phyloP scores from a whole-genome alignment of 1,140 invertebrate species.

The Himalopsyche phryganea region DNA sequence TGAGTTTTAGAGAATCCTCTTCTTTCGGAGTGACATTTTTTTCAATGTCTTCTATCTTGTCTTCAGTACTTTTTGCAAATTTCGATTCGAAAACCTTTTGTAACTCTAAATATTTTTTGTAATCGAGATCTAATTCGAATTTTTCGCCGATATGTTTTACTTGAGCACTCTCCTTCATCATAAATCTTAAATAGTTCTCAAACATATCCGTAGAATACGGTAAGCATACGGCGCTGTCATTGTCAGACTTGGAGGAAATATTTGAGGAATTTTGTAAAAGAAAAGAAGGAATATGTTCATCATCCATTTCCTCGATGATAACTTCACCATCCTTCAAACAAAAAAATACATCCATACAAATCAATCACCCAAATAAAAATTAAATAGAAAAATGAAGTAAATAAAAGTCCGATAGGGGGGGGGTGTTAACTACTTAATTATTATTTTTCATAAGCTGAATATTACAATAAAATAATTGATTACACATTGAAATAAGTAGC shows the following conservation, averaged over 20 bases:
- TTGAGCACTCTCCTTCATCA: slow-evolving; percentile 4
- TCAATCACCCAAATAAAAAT: slow-evolving; percentile 2
- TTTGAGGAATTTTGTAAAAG: slow-evolving; percentile 20
- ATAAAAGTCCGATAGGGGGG: slow-evolving; percentile 5
- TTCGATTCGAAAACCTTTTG: slow-evolving; percentile 26
- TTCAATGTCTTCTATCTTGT: neutral
- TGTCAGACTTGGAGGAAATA: slow-evolving; percentile 36
- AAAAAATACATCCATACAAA: slow-evolving; percentile 38
- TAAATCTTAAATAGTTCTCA: slow-evolving; percentile 19
- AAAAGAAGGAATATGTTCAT: slow-evolving; percentile 46
- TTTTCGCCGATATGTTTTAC: neutral
- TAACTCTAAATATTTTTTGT: slow-evolving; percentile 26
- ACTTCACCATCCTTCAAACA: slow-evolving; percentile 54
- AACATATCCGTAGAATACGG: slow-evolving; percentile 19
- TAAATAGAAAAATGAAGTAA: neutral
- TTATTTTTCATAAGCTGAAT: neutral
- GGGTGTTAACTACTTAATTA: neutral
- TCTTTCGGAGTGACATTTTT: neutral
- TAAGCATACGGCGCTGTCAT: slow-evolving; percentile 5
- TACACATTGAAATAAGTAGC: neutral
- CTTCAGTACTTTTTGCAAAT: neutral
- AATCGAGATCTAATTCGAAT: slow-evolving; percentile 9
- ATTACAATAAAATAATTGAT: neutral
- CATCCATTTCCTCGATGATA: slow-evolving; percentile 51
- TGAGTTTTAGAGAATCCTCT: neutral